phyloP scores from a whole-genome alignment of 1,140 invertebrate genomes.

The Drosophila ironensis region DNA sequence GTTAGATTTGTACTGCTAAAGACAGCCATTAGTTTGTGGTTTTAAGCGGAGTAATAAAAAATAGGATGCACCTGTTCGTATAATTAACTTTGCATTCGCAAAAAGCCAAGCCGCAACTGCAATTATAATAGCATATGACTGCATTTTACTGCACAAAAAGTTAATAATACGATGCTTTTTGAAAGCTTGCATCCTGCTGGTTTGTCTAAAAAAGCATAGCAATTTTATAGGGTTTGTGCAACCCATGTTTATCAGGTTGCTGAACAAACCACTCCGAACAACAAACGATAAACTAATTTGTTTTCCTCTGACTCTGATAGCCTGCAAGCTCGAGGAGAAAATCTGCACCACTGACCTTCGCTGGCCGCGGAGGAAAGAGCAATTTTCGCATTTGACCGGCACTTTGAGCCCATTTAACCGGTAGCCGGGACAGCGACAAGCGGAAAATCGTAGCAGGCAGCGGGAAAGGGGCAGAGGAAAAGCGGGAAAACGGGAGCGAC shows the following conservation, averaged over 20 bases:
- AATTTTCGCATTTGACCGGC: conserved; percentile 72
- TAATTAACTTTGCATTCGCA: too few species aligned
- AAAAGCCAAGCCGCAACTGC: too few species aligned
- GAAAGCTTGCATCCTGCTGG: too few species aligned
- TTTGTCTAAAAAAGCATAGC: too few species aligned
- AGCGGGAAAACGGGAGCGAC: conserved; percentile 35
- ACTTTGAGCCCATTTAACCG: conserved; percentile 67
- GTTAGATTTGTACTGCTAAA: too few species aligned
- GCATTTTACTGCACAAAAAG: too few species aligned
- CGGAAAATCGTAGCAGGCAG: conserved; percentile 5
- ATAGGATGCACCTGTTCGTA: too few species aligned
- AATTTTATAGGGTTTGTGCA: too few species aligned
- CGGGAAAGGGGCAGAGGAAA: background rate
- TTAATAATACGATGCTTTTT: too few species aligned
- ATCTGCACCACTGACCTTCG: background rate
- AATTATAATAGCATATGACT: too few species aligned
- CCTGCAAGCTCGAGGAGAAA: background rate
- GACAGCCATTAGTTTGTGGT: too few species aligned
- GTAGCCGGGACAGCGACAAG: conserved; percentile 45
- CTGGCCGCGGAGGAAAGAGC: background rate
- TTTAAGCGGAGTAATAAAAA: too few species aligned
- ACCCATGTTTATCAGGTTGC: background rate
- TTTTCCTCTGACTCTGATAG: background rate
- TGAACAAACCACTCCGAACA: background rate
- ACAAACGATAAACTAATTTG: conserved; percentile 8